Percentiles rank a stretch among this genome's conserved stretches.
Conservation (phyloP, 2,888 invertebrate species). For the Chaitophorus viminalis region DNA sequence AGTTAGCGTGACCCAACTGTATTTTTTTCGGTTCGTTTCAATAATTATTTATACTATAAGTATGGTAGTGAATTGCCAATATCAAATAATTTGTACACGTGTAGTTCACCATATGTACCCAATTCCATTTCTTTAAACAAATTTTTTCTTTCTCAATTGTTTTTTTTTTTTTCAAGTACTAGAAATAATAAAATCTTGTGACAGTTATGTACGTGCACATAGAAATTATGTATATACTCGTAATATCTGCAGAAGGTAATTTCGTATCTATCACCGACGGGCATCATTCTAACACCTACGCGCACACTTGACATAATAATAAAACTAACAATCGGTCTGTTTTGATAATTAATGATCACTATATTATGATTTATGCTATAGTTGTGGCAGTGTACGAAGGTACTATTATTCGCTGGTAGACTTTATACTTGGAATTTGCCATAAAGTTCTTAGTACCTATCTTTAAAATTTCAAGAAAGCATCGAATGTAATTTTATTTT, state of each 20-base stretch:
- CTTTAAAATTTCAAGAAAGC: neutral
- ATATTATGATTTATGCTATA: neutral
- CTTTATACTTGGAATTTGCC: neutral
- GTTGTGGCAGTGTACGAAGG: neutral
- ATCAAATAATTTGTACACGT: neutral
- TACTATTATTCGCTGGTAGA: neutral
- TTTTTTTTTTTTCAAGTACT: no score
- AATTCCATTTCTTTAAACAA: neutral
- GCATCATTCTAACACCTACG: no score
- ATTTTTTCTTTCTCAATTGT: neutral
- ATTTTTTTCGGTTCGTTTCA: neutral
- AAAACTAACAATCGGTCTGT: neutral
- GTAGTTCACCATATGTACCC: no score
- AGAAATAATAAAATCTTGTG: no score
- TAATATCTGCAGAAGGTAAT: neutral
- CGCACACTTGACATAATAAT: neutral
- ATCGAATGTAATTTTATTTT: neutral
- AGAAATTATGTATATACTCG: neutral
- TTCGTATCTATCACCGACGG: neutral
- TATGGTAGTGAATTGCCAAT: neutral
- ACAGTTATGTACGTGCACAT: neutral
- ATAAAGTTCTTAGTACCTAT: no score
- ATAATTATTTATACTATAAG: neutral
- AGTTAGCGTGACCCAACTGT: neutral
- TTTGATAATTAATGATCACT: no score